Conservation (phyloP, 2,797 vertebrate species). For the Neosalanx taihuensis region DNA sequence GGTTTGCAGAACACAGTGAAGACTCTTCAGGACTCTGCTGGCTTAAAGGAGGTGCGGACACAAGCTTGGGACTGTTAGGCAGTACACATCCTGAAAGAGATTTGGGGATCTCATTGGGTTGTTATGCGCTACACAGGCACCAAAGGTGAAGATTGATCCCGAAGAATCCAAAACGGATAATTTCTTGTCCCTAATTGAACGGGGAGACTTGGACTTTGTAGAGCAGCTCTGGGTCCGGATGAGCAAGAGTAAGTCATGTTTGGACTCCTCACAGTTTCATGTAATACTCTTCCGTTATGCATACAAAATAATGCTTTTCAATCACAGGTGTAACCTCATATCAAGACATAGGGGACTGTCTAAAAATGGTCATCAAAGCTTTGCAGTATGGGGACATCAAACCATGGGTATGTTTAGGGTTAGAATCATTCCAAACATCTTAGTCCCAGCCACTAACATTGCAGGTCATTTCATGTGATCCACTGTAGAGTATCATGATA, state of each 20-base stretch:
- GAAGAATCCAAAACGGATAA: slow-evolving; percentile 70
- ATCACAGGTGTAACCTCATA: slow-evolving; percentile 84
- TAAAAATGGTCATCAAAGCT: slow-evolving; percentile 81
- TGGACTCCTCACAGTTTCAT: not conserved
- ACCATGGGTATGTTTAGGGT: slow-evolving; percentile 83
- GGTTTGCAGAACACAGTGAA: slow-evolving; percentile 81
- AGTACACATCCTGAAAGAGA: not conserved
- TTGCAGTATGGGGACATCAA: slow-evolving; percentile 82
- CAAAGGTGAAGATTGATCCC: slow-evolving; percentile 69
- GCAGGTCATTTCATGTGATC: not conserved
- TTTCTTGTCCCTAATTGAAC: slow-evolving; percentile 75
- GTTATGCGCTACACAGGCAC: slow-evolving; percentile 36
- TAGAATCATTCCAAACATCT: not conserved
- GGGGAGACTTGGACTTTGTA: slow-evolving; percentile 90
- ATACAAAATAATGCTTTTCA: slow-evolving; percentile 6
- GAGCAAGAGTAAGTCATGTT: slow-evolving; percentile 79
- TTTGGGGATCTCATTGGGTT: not conserved
- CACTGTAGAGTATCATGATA: not conserved
- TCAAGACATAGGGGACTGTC: slow-evolving; percentile 84
- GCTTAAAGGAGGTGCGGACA: slow-evolving; percentile 70
- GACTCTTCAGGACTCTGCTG: slow-evolving; percentile 62
- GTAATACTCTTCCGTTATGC: not conserved
- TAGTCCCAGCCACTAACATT: not conserved
- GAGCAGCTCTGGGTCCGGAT: slow-evolving; percentile 93
- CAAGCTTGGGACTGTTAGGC: not conserved